These are phyloP conservation scores for Propithecus coquereli DNA, from an alignment of 2,113 vertebrate genomes.

Conservation along the genomic window DNA sequence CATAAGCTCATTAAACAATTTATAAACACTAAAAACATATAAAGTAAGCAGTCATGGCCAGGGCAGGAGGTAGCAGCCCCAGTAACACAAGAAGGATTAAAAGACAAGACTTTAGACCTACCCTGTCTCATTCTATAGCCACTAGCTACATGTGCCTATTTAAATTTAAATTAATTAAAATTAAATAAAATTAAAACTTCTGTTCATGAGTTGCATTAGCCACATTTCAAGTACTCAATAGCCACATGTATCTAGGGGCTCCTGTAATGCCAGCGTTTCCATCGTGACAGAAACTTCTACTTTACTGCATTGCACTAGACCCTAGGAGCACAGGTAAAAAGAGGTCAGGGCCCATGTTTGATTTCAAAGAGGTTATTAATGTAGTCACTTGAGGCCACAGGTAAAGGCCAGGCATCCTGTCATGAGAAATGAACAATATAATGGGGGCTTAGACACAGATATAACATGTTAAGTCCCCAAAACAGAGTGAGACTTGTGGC, in stretches of 20 bases:
- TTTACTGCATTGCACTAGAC: background rate
- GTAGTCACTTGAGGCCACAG: background rate
- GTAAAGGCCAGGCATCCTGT: background rate
- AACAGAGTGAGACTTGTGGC: background rate
- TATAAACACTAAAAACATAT: background rate
- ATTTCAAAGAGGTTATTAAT: background rate
- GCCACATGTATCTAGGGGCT: background rate
- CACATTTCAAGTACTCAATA: background rate
- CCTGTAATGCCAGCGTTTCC: background rate
- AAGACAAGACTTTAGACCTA: background rate
- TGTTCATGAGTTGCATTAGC: background rate
- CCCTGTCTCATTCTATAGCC: background rate
- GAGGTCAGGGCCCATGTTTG: background rate
- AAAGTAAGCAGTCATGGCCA: background rate
- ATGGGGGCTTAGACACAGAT: background rate
- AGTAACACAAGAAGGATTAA: background rate
- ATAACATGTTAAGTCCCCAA: background rate
- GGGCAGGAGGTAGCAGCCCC: background rate
- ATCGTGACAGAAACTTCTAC: background rate
- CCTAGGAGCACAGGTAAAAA: background rate
- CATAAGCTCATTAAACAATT: background rate
- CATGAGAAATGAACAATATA: background rate
- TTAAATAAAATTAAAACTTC: background rate
- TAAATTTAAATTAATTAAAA: background rate
- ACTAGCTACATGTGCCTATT: background rate